A percentile compares a stretch with the other conserved stretches of the same genome.
These are phyloP conservation scores for Mesocricetus auratus DNA, from an alignment of 2,113 vertebrate species.

Conservation along the genomic window DNA sequence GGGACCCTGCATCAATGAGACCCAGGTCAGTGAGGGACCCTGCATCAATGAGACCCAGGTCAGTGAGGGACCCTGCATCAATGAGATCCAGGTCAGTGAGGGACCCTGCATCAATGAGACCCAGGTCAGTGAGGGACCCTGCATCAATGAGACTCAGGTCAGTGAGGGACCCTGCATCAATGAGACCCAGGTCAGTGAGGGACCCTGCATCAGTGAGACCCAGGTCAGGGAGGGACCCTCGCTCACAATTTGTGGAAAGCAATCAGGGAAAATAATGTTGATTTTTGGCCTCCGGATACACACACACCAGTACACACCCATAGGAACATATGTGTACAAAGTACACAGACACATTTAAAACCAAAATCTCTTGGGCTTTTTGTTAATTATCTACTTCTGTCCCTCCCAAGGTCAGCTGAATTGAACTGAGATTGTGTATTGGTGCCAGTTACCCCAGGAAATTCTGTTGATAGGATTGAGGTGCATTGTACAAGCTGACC, in stretches of 20 bases:
- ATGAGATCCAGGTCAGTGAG: not conserved
- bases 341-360: not conserved
- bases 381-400: not conserved
- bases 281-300: not conserved
- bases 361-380: not conserved
- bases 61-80: not conserved
- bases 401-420: not conserved
- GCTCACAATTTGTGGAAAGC: not conserved
- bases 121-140: not conserved
- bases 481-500: not conserved
- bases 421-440: not conserved
- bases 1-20: not conserved
- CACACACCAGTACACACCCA: not conserved
- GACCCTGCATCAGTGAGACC: not conserved
- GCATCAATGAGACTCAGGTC: not conserved
- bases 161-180: not conserved
- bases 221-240: not conserved
- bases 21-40: not conserved
- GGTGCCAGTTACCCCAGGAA: not conserved
- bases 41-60: not conserved
- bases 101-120: not conserved
- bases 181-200: not conserved
- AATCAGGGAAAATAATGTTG: not conserved
- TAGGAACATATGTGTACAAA: not conserved
- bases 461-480: constrained; percentile 16